Conservation (phyloP, 1,140 invertebrate genomes). For the Pissodes strobi region DNA sequence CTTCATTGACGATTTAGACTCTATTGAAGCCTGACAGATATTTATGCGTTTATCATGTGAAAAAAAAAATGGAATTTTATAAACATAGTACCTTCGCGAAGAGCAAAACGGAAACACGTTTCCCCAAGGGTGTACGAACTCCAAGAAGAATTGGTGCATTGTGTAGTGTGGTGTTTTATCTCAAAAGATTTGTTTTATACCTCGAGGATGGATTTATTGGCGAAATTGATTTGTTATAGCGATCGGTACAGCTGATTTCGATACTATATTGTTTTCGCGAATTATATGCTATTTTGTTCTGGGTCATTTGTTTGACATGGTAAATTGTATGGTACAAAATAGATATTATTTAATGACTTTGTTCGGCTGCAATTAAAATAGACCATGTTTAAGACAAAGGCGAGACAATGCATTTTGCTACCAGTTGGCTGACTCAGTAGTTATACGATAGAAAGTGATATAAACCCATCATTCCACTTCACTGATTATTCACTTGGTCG, state of each 20-base stretch:
- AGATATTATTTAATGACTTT: too few species aligned
- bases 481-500: too few species aligned
- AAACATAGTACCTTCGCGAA: neutral
- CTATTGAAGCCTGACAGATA: neutral
- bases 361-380: too few species aligned
- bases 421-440: too few species aligned
- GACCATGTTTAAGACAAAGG: too few species aligned
- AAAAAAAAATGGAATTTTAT: neutral
- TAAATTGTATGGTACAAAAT: too few species aligned
- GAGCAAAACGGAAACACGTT: too few species aligned
- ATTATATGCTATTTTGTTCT: constrained; percentile 2
- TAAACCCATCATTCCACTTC: too few species aligned
- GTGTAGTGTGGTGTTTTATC: constrained; percentile 10
- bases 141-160: constrained; percentile 11
- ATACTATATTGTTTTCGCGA: constrained; percentile 8
- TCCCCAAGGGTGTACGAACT: neutral
- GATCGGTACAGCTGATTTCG: neutral
- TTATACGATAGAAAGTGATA: too few species aligned
- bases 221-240: constrained; percentile 12
- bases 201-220: constrained; percentile 6
- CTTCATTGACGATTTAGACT: neutral
- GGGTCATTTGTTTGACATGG: constrained; percentile 5
- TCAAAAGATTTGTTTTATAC: constrained; percentile 17
- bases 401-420: too few species aligned
- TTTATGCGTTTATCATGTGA: neutral